Evolutionary conservation across 2,888 invertebrate genomes (phyloP).

Genomic region (Bimastos eiseni): DNA sequence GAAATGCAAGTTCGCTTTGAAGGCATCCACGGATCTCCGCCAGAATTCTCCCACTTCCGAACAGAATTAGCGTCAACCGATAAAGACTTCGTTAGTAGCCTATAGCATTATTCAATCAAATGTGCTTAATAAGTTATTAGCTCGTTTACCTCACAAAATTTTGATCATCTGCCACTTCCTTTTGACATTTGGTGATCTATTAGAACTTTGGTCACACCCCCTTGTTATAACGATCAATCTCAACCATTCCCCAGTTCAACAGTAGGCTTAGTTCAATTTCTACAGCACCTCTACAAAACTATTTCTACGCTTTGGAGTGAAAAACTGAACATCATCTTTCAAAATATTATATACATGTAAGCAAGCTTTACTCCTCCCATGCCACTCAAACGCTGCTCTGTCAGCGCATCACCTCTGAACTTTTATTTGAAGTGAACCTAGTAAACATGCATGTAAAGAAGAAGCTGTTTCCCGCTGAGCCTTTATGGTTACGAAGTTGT

Average conservation of each 20-base stretch:
- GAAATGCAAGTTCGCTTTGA: constrained; percentile 22
- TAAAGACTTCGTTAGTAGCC: neutral
- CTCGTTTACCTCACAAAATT: neutral
- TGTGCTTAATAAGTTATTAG: neutral
- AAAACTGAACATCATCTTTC: neutral
- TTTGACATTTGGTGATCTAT: neutral
- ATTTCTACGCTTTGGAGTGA: neutral
- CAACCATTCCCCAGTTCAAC: no score
- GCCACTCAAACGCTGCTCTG: neutral
- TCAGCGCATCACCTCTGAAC: neutral
- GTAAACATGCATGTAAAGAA: no score
- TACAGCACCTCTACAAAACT: neutral
- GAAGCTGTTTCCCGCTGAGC: no score
- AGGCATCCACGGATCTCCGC: constrained; percentile 26
- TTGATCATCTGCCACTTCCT: neutral
- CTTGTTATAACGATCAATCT: neutral
- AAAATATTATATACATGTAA: no score
- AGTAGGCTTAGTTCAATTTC: no score
- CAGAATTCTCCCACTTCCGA: constrained; percentile 22
- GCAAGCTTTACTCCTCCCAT: neutral
- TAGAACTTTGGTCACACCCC: neutral
- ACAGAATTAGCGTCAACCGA: neutral
- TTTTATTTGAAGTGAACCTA: neutral
- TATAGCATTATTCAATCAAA: neutral
- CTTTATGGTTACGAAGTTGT: no score